Evolutionary conservation across 2,888 invertebrate genomes (phyloP), one percentile per base, ranked within the genome.

Genomic region (Macrophya annulata): DNA sequence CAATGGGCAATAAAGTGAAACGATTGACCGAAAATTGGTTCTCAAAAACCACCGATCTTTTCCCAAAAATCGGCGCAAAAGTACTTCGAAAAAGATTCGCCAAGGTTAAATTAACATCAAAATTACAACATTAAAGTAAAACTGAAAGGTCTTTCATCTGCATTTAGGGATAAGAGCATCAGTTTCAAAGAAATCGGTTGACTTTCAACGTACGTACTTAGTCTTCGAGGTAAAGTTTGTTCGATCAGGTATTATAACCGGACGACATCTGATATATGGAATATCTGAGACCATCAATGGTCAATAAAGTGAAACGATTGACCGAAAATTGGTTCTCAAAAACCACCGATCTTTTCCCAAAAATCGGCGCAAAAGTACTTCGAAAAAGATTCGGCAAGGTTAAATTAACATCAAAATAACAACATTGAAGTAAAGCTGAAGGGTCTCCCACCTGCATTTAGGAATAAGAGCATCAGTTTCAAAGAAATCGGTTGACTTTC

Each of bases 221-320:
- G 48, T 68, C 15, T 68, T 37, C 31, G 68, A 37, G 68, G 31
- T 68, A 68, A 68, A 5, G 31, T 68, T 68, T 68, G 72, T 59
- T 87, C 87, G 88, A 89, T 89, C 89, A 88, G 87, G 72, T 76
- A 81, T 31, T 76, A 81, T 31, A 84, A 87, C 59, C 84, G 81
- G 86, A 85, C 72, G 51, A 72, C 83, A 65, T 72, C 68, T 74
- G 82, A 77, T 72, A 21, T 74, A 31, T n/a, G n/a, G 31, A 31
- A 31, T 31, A 31, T 31, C 51, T n/a, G n/a, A 8, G 55, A n/a
- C n/a, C 2, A 31, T 31, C 31, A n/a, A n/a, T n/a, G n/a, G n/a
- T n/a, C n/a, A n/a, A n/a, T n/a, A n/a, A n/a, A n/a, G 31, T 31
- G 31, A 3, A 1, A 3, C 31, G 31, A 31, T 31, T 48, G 48